A percentile compares a stretch with the other conserved stretches of the same genome.
These are phyloP conservation scores for Emys orbicularis DNA, from an alignment of 2,797 vertebrate genomes.

Conservation along the genomic window DNA sequence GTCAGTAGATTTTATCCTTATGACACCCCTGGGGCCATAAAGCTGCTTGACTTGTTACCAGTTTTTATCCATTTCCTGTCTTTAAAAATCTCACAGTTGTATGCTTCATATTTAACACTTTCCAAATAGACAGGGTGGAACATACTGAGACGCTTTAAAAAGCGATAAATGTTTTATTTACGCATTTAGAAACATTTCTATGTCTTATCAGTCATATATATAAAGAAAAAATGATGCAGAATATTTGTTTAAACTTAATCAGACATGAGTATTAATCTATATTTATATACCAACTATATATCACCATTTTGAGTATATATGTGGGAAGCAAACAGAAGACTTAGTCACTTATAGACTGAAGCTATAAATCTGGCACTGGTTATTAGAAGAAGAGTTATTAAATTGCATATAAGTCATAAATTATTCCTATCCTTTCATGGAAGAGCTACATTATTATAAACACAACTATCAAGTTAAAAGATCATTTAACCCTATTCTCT, in stretches of 20 bases:
- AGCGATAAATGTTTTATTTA: slow-evolving; percentile 23
- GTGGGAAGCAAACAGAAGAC: not conserved
- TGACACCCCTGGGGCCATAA: not conserved
- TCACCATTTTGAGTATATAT: not conserved
- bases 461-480: not conserved
- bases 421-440: not conserved
- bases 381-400: not conserved
- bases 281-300: not conserved
- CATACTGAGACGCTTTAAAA: not conserved
- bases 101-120: not conserved
- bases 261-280: not conserved
- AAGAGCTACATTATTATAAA: not conserved
- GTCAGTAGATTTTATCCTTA: not conserved
- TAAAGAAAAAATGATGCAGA: not conserved
- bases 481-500: not conserved
- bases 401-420: not conserved
- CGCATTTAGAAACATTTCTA: slow-evolving; percentile 30
- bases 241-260: not conserved
- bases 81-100: not conserved
- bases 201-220: slow-evolving; percentile 22
- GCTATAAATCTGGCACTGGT: not conserved
- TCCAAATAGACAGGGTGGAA: not conserved
- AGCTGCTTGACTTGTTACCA: not conserved
- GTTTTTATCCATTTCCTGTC: not conserved
- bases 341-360: not conserved